Conservation (phyloP, 2,888 invertebrate species). For the Polyommatus icarus region DNA sequence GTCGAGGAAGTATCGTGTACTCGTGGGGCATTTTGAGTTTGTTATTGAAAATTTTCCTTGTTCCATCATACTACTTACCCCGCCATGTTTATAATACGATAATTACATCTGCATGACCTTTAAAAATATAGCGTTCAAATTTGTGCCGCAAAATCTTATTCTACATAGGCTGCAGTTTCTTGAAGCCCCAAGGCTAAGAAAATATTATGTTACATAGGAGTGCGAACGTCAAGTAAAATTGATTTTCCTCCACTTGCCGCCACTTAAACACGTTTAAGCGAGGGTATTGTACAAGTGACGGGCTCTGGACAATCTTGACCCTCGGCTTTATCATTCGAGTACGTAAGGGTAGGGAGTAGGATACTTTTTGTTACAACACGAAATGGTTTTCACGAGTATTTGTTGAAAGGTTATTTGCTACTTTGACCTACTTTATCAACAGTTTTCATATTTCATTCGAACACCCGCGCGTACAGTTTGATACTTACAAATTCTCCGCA, state of each 20-base stretch:
- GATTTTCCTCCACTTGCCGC: constrained; percentile 8
- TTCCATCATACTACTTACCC: background rate
- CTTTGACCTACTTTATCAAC: background rate
- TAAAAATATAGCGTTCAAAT: no score
- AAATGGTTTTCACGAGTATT: background rate
- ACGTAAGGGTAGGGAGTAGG: background rate
- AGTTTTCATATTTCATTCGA: background rate
- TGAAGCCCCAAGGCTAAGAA: background rate
- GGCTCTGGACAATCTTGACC: constrained; percentile 2
- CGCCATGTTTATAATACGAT: no score
- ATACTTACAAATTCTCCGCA: background rate
- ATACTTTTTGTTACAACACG: constrained; percentile 1
- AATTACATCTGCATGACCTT: no score
- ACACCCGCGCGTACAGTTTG: background rate
- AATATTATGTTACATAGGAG: background rate
- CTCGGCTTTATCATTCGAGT: constrained; percentile 17
- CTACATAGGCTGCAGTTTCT: no score
- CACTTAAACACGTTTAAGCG: constrained; percentile 13
- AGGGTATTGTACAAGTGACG: constrained; percentile 11
- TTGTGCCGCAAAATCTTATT: no score
- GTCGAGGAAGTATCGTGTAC: background rate
- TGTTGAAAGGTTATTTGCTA: background rate
- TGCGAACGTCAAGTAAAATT: background rate
- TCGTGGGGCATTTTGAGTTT: background rate
- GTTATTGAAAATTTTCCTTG: background rate